Evolutionary conservation across 2,113 vertebrate genomes (phyloP).

Genomic region (Dermatemys mawii): DNA sequence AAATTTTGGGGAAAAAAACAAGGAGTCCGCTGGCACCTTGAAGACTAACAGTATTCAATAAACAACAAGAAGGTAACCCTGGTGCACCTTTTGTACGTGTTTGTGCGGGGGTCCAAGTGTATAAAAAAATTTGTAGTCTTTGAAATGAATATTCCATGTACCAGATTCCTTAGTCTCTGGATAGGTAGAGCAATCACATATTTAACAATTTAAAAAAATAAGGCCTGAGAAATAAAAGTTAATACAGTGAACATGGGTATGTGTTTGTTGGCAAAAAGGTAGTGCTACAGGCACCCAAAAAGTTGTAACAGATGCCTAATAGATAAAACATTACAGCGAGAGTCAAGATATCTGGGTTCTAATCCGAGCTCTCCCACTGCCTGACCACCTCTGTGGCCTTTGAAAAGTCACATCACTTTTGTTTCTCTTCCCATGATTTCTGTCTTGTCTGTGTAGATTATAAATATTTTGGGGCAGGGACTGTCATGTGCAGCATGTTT

Average conservation of each 20-base stretch:
- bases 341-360: neutral
- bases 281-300: neutral
- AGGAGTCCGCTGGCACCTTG: no score
- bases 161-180: neutral
- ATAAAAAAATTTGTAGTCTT: neutral
- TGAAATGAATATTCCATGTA: neutral
- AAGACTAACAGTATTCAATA: no score
- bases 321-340: neutral
- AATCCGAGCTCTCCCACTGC: neutral
- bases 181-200: neutral
- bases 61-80: no score
- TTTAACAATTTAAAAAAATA: neutral
- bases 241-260: neutral
- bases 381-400: neutral
- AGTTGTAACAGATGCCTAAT: neutral
- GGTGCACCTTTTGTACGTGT: neutral
- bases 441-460: neutral
- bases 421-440: neutral
- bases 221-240: neutral
- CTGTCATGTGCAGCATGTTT: neutral
- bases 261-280: neutral
- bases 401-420: neutral
- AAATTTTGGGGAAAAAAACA: no score
- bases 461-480: neutral
- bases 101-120: neutral